Evolutionary conservation across 2,888 invertebrate genomes (phyloP).

Genomic region (Drosophila prolongata): DNA sequence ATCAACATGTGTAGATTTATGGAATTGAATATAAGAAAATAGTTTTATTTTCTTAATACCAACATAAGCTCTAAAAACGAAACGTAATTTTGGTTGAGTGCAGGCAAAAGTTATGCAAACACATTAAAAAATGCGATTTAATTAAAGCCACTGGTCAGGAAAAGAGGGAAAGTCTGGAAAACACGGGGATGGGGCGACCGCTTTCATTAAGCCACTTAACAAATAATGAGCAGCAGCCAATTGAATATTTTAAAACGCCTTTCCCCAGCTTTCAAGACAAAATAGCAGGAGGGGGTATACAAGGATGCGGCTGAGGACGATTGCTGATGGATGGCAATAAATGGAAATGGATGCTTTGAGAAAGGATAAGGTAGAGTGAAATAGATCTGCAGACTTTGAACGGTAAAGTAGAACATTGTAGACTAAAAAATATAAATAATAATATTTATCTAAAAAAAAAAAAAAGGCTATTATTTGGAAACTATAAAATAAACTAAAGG

Average conservation of each 20-base stretch:
- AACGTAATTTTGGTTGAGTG: constrained; percentile 9
- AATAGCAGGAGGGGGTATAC: neutral
- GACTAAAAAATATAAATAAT: too few species aligned
- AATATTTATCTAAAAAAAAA: neutral
- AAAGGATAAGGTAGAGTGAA: neutral
- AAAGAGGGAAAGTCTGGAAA: neutral
- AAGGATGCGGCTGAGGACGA: constrained; percentile 10
- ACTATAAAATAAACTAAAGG: too few species aligned
- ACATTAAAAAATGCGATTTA: constrained; percentile 68
- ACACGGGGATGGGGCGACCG: constrained; percentile 19
- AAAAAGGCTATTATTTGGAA: neutral
- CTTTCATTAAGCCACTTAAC: constrained; percentile 80
- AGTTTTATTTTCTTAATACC: too few species aligned
- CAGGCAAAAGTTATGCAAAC: constrained; percentile 57
- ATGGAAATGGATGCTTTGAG: constrained; percentile 4
- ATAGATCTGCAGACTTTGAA: neutral
- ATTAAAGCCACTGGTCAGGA: constrained; percentile 52
- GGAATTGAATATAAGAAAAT: too few species aligned
- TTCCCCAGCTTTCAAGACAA: neutral
- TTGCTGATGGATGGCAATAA: constrained; percentile 16
- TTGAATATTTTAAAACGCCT: constrained; percentile 70
- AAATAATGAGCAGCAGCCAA: constrained; percentile 75
- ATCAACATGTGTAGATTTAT: too few species aligned
- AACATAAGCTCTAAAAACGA: neutral
- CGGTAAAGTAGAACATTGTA: neutral